Percentiles rank a stretch among this genome's conserved stretches.
phyloP scores from a whole-genome alignment of 2,113 vertebrate species.

The Vulpes ferrilata region DNA sequence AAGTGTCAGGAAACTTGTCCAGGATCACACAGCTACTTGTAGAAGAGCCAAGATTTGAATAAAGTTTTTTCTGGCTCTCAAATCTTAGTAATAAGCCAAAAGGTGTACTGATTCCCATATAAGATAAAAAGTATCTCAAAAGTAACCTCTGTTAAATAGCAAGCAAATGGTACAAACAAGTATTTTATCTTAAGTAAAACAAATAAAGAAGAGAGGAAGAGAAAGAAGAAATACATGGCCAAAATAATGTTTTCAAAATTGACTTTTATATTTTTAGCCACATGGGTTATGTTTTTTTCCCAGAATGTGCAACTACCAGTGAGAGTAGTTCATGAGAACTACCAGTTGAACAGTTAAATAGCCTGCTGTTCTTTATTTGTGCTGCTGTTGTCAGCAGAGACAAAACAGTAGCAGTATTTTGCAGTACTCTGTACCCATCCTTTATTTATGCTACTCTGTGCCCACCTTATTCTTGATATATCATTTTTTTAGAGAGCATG shows the following conservation, averaged over 20 bases:
- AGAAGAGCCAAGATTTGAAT: background rate
- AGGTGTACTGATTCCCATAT: background rate
- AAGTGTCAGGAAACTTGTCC: background rate
- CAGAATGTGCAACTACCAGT: background rate
- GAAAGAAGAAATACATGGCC: background rate
- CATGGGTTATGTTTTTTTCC: background rate
- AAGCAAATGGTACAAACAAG: background rate
- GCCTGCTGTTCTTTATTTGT: background rate
- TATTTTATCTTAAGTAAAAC: conserved; percentile 1
- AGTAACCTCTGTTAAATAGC: background rate
- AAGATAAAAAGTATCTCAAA: background rate
- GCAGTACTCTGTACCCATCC: background rate
- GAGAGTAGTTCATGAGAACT: background rate
- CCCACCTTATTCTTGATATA: background rate
- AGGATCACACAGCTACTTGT: background rate
- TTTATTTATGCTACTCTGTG: background rate
- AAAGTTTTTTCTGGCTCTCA: background rate
- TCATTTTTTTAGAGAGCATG: background rate
- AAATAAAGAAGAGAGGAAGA: background rate
- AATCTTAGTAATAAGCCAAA: background rate
- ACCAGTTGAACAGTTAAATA: background rate
- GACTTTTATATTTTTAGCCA: background rate
- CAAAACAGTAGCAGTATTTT: background rate
- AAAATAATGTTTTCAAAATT: conserved; percentile 37
- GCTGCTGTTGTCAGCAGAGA: background rate